phyloP scores from a whole-genome alignment of 2,113 vertebrate genomes.

The Macrotus californicus region DNA sequence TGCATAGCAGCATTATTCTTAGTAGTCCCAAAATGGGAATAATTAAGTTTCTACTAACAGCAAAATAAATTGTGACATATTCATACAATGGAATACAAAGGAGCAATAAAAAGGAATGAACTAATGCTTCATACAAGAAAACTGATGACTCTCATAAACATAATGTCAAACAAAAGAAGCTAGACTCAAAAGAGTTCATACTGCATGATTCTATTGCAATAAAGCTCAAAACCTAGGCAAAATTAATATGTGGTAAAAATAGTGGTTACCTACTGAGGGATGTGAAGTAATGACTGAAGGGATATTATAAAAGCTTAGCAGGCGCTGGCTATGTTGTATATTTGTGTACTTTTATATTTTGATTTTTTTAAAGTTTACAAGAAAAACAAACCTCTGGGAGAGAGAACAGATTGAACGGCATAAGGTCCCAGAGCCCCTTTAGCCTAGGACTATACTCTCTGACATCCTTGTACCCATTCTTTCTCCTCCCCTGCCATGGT shows the following conservation, averaged over 20 bases:
- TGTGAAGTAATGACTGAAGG: not conserved
- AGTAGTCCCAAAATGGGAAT: not conserved
- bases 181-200: not conserved
- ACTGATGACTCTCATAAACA: not conserved
- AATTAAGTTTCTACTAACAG: not conserved
- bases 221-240: not conserved
- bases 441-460: not conserved
- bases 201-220: not conserved
- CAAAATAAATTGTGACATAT: not conserved
- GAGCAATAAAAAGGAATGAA: conserved; percentile 15
- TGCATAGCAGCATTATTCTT: not conserved
- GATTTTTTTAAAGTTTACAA: not conserved
- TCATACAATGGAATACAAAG: not conserved
- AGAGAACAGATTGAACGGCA: not conserved
- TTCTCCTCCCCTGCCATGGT: not conserved
- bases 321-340: not conserved
- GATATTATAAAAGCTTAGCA: not conserved
- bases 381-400: not conserved
- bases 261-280: not conserved
- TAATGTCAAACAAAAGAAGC: conserved; percentile 13
- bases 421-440: not conserved
- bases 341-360: not conserved
- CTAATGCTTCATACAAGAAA: not conserved
- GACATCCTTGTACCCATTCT: not conserved
- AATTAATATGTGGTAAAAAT: not conserved